phyloP scores from a whole-genome alignment of 2,797 vertebrate species.

The Euthynnus affinis region DNA sequence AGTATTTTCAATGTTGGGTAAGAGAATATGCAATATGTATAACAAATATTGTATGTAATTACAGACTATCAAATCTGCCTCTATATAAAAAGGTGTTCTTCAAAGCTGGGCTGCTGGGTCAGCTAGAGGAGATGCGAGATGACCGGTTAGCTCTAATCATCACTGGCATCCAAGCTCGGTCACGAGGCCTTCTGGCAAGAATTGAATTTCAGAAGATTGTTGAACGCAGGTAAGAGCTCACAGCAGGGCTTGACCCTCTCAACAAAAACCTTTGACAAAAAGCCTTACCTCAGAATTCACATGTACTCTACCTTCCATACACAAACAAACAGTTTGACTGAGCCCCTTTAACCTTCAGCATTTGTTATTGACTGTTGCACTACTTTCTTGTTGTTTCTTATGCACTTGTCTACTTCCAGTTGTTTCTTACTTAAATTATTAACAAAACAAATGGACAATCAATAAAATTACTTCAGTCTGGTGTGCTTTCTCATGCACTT shows the following conservation, averaged over 20 bases:
- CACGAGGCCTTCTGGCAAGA: constrained; percentile 85
- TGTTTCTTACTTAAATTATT: too few species aligned
- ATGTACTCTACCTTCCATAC: not conserved
- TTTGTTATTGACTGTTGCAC: too few species aligned
- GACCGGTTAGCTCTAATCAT: constrained; percentile 87
- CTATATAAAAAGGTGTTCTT: constrained; percentile 86
- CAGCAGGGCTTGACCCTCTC: not conserved
- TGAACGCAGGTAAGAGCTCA: constrained; percentile 81
- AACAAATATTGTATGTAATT: not conserved
- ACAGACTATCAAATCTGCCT: not conserved
- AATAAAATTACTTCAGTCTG: too few species aligned
- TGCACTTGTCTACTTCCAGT: too few species aligned
- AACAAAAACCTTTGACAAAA: not conserved
- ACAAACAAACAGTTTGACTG: not conserved
- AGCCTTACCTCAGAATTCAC: not conserved
- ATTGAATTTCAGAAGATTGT: constrained; percentile 87
- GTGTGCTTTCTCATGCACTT: too few species aligned
- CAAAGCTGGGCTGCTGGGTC: constrained; percentile 88
- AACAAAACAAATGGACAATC: too few species aligned
- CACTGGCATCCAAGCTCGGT: constrained; percentile 86
- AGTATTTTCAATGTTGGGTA: not conserved
- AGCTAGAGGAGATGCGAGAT: constrained; percentile 89
- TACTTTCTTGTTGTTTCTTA: too few species aligned
- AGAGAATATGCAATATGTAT: not conserved
- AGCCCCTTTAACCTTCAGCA: too few species aligned